Conservation (phyloP, 92 coral and sea anemone species). For the Metridium senile region DNA sequence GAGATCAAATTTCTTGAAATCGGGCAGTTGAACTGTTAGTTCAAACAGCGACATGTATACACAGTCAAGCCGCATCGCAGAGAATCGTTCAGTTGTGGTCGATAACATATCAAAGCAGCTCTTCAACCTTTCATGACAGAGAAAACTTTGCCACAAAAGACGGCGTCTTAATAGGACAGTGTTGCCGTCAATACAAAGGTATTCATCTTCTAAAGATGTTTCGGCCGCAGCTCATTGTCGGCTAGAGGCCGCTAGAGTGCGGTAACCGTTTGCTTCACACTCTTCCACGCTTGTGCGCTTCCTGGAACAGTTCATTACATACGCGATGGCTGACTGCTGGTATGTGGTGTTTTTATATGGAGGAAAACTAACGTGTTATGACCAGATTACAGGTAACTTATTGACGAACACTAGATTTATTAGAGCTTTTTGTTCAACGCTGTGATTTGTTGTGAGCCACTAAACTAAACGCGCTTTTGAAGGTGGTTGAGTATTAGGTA, state of each 20-base stretch:
- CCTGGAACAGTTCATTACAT: slow-evolving; percentile 29
- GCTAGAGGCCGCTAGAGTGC: slow-evolving; percentile 26
- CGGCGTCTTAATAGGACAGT: slow-evolving; percentile 25
- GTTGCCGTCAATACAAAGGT: slow-evolving; percentile 38
- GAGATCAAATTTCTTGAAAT: slow-evolving; percentile 91
- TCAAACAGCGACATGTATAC: slow-evolving; percentile 81
- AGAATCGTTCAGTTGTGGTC: slow-evolving; percentile 6
- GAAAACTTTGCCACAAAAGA: slow-evolving; percentile 1
- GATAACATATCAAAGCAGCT: slow-evolving; percentile 1
- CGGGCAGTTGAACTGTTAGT: slow-evolving; percentile 77
- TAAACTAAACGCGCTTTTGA: slow-evolving; percentile 20
- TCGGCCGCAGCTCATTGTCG: slow-evolving; percentile 43
- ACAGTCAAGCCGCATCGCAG: slow-evolving; percentile 36
- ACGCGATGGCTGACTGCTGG: too few species aligned
- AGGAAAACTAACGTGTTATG: slow-evolving; percentile 23
- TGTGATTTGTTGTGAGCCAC: slow-evolving; percentile 30
- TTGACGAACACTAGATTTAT: slow-evolving; percentile 9
- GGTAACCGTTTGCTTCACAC: slow-evolving; percentile 56
- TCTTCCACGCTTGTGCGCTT: slow-evolving; percentile 31
- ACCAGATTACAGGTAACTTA: slow-evolving; percentile 60
- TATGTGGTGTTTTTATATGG: slow-evolving; percentile 2
- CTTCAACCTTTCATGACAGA: slow-evolving; percentile 2
- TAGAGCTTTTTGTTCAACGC: slow-evolving; percentile 29
- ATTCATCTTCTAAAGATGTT: slow-evolving; percentile 28
- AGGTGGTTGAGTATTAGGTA: slow-evolving; percentile 47